Evolutionary conservation across 1,140 invertebrate genomes (phyloP).

Genomic region (Micrasema minimum): DNA sequence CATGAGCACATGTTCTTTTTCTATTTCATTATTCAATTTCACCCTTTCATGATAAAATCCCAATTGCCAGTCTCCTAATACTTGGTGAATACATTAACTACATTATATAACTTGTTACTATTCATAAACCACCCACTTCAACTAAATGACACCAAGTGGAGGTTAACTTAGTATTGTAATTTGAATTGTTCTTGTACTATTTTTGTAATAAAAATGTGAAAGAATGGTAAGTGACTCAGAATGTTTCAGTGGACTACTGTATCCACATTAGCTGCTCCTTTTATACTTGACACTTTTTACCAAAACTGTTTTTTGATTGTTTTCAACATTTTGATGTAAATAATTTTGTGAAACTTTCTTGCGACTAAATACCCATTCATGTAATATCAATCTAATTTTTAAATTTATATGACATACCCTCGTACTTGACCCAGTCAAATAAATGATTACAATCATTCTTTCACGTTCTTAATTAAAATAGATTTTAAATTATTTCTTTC

Average conservation of each 20-base stretch:
- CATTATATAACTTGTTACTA: no score
- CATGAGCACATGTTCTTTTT: background rate
- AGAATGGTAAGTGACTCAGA: constrained; percentile 48
- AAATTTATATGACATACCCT: constrained; percentile 47
- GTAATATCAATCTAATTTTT: constrained; percentile 46
- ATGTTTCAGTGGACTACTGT: constrained; percentile 13
- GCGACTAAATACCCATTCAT: constrained; percentile 12
- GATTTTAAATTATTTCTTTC: constrained; percentile 34
- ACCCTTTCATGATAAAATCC: constrained; percentile 14
- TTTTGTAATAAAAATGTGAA: constrained; percentile 49
- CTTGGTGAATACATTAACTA: constrained; percentile 42
- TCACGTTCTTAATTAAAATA: constrained; percentile 47
- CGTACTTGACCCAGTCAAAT: constrained; percentile 47
- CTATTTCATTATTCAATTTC: background rate
- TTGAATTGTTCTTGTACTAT: constrained; percentile 1
- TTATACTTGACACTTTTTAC: constrained; percentile 28
- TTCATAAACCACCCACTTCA: no score
- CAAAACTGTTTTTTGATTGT: constrained; percentile 9
- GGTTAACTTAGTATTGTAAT: constrained; percentile 8
- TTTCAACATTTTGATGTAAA: constrained; percentile 23
- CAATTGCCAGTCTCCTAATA: constrained; percentile 37
- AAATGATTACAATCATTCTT: constrained; percentile 50
- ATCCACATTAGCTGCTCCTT: constrained; percentile 11
- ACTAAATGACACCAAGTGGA: constrained; percentile 15
- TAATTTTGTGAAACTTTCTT: constrained; percentile 15